A percentile compares a stretch with the other conserved stretches of the same genome.
Conservation (phyloP, 64 coral and sea anemone species). For the Orbicella faveolata region DNA sequence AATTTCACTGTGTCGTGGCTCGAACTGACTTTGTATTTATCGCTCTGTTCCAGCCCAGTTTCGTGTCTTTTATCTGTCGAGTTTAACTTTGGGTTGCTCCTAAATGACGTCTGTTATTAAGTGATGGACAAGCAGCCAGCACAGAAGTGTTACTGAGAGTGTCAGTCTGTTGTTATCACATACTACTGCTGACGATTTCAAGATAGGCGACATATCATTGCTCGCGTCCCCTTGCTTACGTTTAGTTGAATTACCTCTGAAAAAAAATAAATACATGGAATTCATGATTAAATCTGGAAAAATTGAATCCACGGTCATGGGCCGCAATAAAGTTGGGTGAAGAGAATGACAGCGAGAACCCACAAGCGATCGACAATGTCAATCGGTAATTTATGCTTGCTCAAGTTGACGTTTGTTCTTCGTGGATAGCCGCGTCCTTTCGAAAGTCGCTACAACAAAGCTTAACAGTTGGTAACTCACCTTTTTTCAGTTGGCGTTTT, state of each 20-base stretch:
- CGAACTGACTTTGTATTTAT: not conserved
- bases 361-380: no score
- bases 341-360: no score
- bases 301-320: not conserved
- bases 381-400: no score
- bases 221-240: not conserved
- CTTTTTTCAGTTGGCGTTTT: constrained; percentile 26
- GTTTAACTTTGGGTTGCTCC: not conserved
- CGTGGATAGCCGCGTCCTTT: no score
- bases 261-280: not conserved
- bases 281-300: not conserved
- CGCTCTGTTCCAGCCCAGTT: not conserved
- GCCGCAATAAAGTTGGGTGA: no score
- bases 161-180: not conserved
- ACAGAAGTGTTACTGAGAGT: not conserved
- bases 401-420: no score
- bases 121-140: not conserved
- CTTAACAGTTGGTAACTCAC: not conserved
- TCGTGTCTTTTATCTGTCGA: not conserved
- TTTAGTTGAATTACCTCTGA: not conserved
- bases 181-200: not conserved
- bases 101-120: constrained; percentile 3
- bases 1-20: not conserved
- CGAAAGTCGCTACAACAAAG: not conserved
- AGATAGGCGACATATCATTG: not conserved